phyloP scores from a whole-genome alignment of 2,113 vertebrate genomes.

The Eira barbara region DNA sequence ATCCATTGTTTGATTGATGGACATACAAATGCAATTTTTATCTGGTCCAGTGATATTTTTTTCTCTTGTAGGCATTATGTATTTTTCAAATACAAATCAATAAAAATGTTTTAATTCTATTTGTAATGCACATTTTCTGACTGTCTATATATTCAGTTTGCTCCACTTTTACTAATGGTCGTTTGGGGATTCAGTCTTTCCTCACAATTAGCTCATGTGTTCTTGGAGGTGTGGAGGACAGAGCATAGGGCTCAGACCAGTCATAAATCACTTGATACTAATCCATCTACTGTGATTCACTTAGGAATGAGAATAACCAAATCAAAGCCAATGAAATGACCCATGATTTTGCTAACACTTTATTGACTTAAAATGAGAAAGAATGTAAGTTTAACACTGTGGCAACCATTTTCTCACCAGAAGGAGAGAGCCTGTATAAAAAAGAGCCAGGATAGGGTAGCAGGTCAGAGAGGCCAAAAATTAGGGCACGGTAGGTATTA shows the following conservation, averaged over 20 bases:
- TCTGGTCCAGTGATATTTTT: neutral
- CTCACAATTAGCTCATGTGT: neutral
- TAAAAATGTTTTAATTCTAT: neutral
- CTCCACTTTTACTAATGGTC: neutral
- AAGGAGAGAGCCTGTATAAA: neutral
- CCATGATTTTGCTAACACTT: neutral
- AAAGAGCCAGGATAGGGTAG: neutral
- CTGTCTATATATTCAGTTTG: neutral
- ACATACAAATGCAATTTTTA: neutral
- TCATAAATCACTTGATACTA: neutral
- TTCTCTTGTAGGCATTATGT: neutral
- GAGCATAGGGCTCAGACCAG: neutral
- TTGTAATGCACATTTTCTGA: neutral
- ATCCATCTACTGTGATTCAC: neutral
- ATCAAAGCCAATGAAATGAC: neutral
- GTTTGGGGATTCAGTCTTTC: neutral
- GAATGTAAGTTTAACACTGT: neutral
- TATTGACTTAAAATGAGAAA: neutral
- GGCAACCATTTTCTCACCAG: neutral
- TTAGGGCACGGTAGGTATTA: neutral
- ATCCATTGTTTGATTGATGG: neutral
- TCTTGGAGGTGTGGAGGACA: neutral
- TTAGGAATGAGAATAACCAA: neutral
- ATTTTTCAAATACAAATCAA: neutral
- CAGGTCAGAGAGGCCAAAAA: neutral